Evolutionary conservation across 2,113 vertebrate genomes (phyloP).

Genomic region (Pachycephala philippinensis): DNA sequence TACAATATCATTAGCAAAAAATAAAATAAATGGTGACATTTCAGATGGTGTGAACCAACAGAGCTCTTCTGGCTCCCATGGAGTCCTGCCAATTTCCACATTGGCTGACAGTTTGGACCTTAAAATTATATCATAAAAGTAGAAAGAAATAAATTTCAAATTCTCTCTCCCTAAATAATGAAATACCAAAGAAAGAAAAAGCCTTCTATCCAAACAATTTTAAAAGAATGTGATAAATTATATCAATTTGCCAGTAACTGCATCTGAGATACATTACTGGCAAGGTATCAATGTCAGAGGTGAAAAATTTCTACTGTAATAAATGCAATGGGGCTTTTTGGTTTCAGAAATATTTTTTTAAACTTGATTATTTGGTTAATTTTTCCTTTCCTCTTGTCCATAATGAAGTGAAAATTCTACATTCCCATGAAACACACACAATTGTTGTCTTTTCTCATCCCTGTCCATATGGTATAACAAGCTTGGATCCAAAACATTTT

Average conservation of each 20-base stretch:
- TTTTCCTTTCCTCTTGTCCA: background rate
- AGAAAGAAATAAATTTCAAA: slow-evolving; percentile 9
- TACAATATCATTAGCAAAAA: slow-evolving; percentile 9
- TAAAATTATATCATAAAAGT: background rate
- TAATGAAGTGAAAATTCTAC: background rate
- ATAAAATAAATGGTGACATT: slow-evolving; percentile 7
- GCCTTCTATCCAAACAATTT: background rate
- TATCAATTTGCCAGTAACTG: background rate
- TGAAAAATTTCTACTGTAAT: background rate
- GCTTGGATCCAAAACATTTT: slow-evolving; percentile 1
- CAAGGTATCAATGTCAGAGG: background rate
- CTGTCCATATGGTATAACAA: background rate
- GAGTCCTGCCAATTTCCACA: slow-evolving; percentile 26
- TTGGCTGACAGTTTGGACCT: background rate
- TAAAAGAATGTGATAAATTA: background rate
- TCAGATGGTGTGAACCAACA: slow-evolving; percentile 14
- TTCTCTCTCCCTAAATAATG: background rate
- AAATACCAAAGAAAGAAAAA: background rate
- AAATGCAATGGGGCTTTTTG: background rate
- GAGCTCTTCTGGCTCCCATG: background rate
- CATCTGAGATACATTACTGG: background rate
- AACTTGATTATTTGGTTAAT: background rate
- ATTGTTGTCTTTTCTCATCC: background rate
- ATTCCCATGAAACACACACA: background rate
- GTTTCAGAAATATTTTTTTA: background rate